Conservation (phyloP, 2,888 invertebrate genomes). For the Metopia argyrocephala region DNA sequence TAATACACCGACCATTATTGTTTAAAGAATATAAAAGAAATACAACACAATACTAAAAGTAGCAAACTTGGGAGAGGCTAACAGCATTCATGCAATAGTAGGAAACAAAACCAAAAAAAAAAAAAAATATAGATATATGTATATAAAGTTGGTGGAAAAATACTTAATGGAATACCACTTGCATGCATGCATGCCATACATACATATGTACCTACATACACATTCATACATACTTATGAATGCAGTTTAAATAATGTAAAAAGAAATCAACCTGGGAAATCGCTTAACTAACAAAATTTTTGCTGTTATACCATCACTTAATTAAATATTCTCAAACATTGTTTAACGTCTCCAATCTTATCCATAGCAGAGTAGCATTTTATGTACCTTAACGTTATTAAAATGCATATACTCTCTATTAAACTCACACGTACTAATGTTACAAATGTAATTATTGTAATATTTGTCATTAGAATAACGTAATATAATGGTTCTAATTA, state of each 20-base stretch:
- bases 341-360: background rate
- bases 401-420: no score
- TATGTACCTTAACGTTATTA: no score
- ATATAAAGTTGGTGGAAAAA: conserved; percentile 25
- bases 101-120: background rate
- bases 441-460: background rate
- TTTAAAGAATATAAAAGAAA: conserved; percentile 28
- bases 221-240: background rate
- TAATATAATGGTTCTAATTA: background rate
- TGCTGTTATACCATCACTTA: conserved; percentile 22
- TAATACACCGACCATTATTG: conserved; percentile 32
- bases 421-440: background rate
- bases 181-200: conserved; percentile 22
- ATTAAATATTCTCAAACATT: conserved; percentile 32
- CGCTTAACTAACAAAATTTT: conserved; percentile 43
- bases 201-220: conserved; percentile 25
- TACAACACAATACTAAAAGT: background rate
- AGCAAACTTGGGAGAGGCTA: conserved; percentile 44
- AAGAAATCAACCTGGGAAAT: conserved; percentile 52
- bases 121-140: conserved; percentile 4
- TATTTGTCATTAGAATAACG: conserved; percentile 16
- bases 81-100: conserved; percentile 17
- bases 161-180: conserved; percentile 42
- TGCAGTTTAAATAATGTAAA: conserved; percentile 25
- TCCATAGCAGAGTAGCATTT: background rate